Conservation (phyloP, 2,797 vertebrate genomes). For the Spinibarbus caldwelli region DNA sequence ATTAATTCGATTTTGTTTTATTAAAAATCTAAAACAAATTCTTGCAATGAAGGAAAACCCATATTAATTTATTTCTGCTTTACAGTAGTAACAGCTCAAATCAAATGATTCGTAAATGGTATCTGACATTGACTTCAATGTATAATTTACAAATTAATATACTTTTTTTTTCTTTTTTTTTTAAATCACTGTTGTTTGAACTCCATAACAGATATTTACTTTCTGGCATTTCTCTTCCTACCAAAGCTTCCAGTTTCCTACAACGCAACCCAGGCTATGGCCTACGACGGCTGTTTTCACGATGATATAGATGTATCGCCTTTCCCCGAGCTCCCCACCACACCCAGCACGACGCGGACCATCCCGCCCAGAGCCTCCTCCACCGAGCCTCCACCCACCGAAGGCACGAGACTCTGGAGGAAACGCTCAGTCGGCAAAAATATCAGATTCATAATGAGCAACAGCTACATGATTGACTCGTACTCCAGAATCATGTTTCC, state of each 20-base stretch:
- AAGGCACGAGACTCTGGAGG: slow-evolving; percentile 77
- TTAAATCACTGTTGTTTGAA: background rate
- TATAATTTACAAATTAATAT: background rate
- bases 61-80: background rate
- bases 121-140: background rate
- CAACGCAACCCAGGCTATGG: slow-evolving; percentile 85
- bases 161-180: background rate
- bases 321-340: slow-evolving; percentile 75
- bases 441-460: slow-evolving; percentile 85
- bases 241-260: slow-evolving; percentile 81
- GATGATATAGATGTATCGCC: slow-evolving; percentile 79
- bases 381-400: slow-evolving; percentile 63
- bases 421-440: slow-evolving; percentile 78
- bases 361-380: slow-evolving; percentile 69
- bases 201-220: background rate
- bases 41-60: background rate
- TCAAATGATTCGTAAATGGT: background rate
- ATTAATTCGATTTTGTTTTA: background rate
- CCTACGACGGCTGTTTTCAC: slow-evolving; percentile 88
- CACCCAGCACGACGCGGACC: slow-evolving; percentile 78
- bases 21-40: background rate
- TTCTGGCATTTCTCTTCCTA: slow-evolving; percentile 43
- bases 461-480: slow-evolving; percentile 90
- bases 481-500: slow-evolving; percentile 91
- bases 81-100: background rate